Base-by-base conservation (phyloP, 2,888 invertebrate species). In the Drosophila leonis region DNA sequence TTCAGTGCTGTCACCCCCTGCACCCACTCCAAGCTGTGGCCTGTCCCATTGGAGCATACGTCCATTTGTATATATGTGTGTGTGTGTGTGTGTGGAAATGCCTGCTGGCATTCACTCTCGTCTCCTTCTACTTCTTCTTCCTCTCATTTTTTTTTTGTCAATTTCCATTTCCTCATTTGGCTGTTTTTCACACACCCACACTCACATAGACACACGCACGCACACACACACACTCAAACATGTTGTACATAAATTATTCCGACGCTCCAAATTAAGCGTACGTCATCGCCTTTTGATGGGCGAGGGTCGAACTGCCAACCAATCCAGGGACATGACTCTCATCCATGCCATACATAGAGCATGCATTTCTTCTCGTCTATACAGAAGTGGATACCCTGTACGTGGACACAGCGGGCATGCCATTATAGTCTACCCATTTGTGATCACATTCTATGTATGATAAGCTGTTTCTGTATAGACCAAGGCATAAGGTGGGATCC, bases 281-380 rank as follows among this genome's bases (percentile, higher is more conserved):
- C 90, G 89, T 91, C 91, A 91, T 90, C 90, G 83, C 89, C 88
- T 90, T 88, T 87, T 80, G 80, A 82, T 80, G 78, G 76, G 71
- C 37, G 66, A 65, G 75, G 69, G 70, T 70, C 61, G 54, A 55
- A 57, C 64, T 54, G 35, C 41, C 37, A 59, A 41, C 10, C 65
- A 63, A 41, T 49, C 42, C 60, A 54, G 52, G 60, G 35, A 35
- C 49, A 61, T 60, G 64, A 31, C 24, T 49, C 49, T 59, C 56
- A 51, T 57, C 46, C 57, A 33, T 41, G n/a, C 33, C 65, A 60
- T 13, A 41, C 56, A 55, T 49, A 37, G 64, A 46, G 54, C 59
- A 27, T 63, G 60, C 52, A 68, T 60, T 62, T 62, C 46, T 66
- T 44, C 31, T 46, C 44, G n/a, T 44, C 44, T 35, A 49, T 4